Percentiles rank a stretch among this genome's conserved stretches.
Evolutionary conservation across 2,888 invertebrate species (phyloP).

Genomic region (Ptychoptera contaminata): DNA sequence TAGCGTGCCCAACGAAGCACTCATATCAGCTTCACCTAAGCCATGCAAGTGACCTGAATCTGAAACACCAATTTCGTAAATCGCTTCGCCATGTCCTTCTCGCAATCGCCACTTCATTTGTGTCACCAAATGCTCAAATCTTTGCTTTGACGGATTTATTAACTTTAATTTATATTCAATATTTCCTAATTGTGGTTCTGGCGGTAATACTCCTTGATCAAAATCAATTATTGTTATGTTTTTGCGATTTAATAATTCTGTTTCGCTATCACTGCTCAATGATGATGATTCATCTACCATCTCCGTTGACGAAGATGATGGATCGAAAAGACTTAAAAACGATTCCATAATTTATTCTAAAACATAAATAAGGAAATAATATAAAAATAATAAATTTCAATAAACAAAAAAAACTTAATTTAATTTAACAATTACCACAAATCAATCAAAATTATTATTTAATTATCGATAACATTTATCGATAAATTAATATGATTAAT

Average conservation of each 20-base stretch:
- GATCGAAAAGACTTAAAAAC: slow-evolving; percentile 68
- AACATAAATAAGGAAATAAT: too few species aligned
- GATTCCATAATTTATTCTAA: slow-evolving; percentile 48
- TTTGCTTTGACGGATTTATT: slow-evolving; percentile 75
- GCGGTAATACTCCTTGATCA: slow-evolving; percentile 58
- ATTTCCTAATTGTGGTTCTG: slow-evolving; percentile 87
- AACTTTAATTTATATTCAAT: slow-evolving; percentile 93
- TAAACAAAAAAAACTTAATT: too few species aligned
- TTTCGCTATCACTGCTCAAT: slow-evolving; percentile 16
- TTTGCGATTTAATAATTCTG: slow-evolving; percentile 15
- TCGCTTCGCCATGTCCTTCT: slow-evolving; percentile 91
- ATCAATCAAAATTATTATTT: too few species aligned
- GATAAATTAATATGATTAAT: too few species aligned
- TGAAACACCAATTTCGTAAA: slow-evolving; percentile 92
- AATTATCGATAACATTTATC: too few species aligned
- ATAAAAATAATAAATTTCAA: too few species aligned
- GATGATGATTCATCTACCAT: slow-evolving; percentile 9
- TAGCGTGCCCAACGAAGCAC: slow-evolving; percentile 71
- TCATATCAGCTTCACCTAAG: slow-evolving; percentile 65
- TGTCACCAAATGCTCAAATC: slow-evolving; percentile 92
- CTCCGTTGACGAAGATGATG: slow-evolving; percentile 26
- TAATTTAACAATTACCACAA: too few species aligned
- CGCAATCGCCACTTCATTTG: slow-evolving; percentile 98
- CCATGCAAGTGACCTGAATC: slow-evolving; percentile 82
- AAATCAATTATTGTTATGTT: slow-evolving; percentile 31